phyloP scores from a whole-genome alignment of 2,888 invertebrate species.

The Mantis religiosa region DNA sequence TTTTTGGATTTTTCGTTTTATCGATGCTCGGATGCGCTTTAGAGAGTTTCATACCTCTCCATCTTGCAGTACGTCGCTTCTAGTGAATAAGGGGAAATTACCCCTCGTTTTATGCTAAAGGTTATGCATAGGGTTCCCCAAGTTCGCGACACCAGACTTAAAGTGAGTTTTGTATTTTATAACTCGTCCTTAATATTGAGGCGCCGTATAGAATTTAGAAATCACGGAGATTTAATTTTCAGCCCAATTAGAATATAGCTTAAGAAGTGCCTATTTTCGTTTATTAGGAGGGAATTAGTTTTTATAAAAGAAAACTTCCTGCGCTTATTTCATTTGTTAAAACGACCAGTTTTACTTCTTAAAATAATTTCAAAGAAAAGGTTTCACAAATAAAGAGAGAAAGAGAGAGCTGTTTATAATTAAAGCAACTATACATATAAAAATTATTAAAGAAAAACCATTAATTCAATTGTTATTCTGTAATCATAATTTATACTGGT shows the following conservation, averaged over 20 bases:
- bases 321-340: not conserved
- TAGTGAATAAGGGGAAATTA: not conserved
- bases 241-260: not conserved
- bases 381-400: too few species aligned
- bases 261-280: not conserved
- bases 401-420: too few species aligned
- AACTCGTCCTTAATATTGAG: not conserved
- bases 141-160: not conserved
- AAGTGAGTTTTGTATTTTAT: not conserved
- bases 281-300: not conserved
- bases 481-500: too few species aligned
- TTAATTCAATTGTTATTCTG: too few species aligned
- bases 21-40: not conserved
- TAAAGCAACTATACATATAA: too few species aligned
- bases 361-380: too few species aligned
- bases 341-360: too few species aligned
- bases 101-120: not conserved
- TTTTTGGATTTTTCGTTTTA: slow-evolving; percentile 15
- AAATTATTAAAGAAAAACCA: too few species aligned
- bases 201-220: not conserved
- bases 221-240: not conserved
- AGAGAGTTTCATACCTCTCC: not conserved
- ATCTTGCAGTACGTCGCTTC: not conserved
- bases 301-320: not conserved
- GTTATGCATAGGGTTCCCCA: not conserved